Base-by-base conservation (phyloP, 2,113 vertebrate genomes). In the Cyprinodon variegatus region DNA sequence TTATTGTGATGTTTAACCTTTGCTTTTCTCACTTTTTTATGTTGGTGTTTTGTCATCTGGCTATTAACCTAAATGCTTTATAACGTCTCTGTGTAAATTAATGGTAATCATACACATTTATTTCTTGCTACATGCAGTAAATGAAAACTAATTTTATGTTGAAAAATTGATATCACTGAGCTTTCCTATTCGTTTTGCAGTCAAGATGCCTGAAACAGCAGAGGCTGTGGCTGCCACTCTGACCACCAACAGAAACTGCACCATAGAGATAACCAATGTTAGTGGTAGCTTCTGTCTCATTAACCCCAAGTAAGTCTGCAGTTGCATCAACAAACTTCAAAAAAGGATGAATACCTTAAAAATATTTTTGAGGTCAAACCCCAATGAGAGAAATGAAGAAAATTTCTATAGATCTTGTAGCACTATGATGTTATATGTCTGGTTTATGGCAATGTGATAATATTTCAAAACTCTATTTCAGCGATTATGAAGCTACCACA, bases 211-310 rank as follows among this genome's bases (percentile, higher is more conserved):
- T 57, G 89, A 90, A 83, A 93, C 61, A 38, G 93, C 92, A 74
- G 93, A 93, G 74, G 70, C 78, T 11, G 87, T 92, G 83, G 93
- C 93, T 76, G 91, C 93, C 70, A 91, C 83, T 71, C 83, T 94
- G 71, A 82, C 81, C 88, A 93, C 91, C 85, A 89, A 92, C 89
- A 92, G 91, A 72, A 93, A 93, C 88, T 92, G 93, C 86, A 90
- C 93, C 50, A 45, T 94, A 40, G 93, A 94, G 87, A 91, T 93
- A 76, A 83, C 61, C 80, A 93, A 93, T 50, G 41, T 93, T 83
- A 93, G 79, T 77, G 5, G 40, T 1, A 13, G 0, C 60, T 92
- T 81, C 86, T 92, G 88, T 77, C 91, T 93, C 86, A 91, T 92
- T 81, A 93, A 94, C 84, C 93, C 94, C 68, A 92, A 91, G 93